Evolutionary conservation across 2,888 invertebrate genomes (phyloP).

Genomic region (Stictocephala bisonia): DNA sequence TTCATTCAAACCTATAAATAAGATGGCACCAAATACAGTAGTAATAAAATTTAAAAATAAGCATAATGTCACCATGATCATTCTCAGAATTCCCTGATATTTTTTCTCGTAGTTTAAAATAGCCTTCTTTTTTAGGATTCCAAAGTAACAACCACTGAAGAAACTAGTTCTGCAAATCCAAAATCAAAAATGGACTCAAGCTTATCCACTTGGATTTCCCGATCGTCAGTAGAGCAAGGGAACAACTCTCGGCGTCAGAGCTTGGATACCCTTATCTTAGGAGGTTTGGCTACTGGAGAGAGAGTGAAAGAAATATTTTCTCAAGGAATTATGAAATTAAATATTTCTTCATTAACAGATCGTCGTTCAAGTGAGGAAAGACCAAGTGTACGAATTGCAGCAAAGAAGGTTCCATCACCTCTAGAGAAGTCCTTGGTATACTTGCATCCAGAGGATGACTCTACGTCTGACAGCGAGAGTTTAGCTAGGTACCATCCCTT

Average conservation of each 20-base stretch:
- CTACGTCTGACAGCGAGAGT: slow-evolving; percentile 77
- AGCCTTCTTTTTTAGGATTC: slow-evolving; percentile 30
- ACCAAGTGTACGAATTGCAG: not conserved
- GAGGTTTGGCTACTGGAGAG: slow-evolving; percentile 76
- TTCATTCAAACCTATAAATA: too few species aligned
- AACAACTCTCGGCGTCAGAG: slow-evolving; percentile 72
- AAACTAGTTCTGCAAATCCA: not conserved
- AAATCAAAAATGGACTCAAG: slow-evolving; percentile 66
- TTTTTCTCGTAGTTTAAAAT: too few species aligned
- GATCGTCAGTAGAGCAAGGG: slow-evolving; percentile 65
- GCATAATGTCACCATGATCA: not conserved
- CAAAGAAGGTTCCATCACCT: slow-evolving; percentile 70
- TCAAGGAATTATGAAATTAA: slow-evolving; percentile 79
- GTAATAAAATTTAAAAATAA: not conserved
- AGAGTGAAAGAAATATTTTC: slow-evolving; percentile 84
- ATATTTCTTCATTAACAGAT: slow-evolving; percentile 77
- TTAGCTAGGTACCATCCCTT: slow-evolving; percentile 72
- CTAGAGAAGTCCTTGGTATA: slow-evolving; percentile 71
- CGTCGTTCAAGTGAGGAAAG: slow-evolving; percentile 73
- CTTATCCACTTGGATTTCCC: slow-evolving; percentile 69
- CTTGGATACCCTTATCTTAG: slow-evolving; percentile 75
- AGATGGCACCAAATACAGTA: not conserved
- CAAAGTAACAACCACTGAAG: slow-evolving; percentile 22
- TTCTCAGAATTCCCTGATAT: too few species aligned
- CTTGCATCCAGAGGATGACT: slow-evolving; percentile 74